Evolutionary conservation across 2,113 vertebrate genomes (phyloP), one percentile per base, ranked within the genome.

Genomic region (Grallaria varia): DNA sequence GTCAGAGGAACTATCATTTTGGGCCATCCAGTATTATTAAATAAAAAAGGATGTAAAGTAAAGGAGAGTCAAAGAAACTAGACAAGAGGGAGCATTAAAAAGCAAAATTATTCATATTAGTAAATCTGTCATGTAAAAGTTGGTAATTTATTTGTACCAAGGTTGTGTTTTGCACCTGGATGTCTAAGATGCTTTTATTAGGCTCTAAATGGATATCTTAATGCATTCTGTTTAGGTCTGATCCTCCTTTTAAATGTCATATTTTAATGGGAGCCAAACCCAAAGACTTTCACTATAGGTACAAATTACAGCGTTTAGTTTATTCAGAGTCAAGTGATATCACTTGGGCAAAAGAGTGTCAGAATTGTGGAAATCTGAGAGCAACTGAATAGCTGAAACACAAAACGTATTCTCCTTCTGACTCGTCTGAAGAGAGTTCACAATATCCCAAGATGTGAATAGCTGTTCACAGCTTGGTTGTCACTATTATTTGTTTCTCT

Each of bases 1-100:
- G 96, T 98, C 97, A 98, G 97, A 98, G 97, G 98, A 98, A 97
- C 97, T 96, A 96, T 98, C 85, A 98, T 97, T 98, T 98, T 97
- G 97, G 89, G 92, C 66, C 96, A 97, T 96, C 80, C 94, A 97
- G 96, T 98, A 95, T 75, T 79, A 97, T 93, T 97, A 97, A 98
- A 98, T 97, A 98, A 98, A 98, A 97, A 98, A 97, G 94, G 66
- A 82, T 96, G 96, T 97, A 95, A 98, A 96, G 95, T 84, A 87
- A 97, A 98, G 75, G 90, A 95, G 64, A 95, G 81, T 78, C 64
- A 59, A 89, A 93, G 53, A 44, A 87, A 85, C 37, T 23, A 85
- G 60, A 33, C 33, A 71, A 15, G 58, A 77, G 42, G 24, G 30
- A 80, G 18, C 33, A 67, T 40, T 79, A 28, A 83, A 80, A 89